Base-by-base conservation (phyloP, 2,888 invertebrate species). In the Carpatolechia fugitivella region DNA sequence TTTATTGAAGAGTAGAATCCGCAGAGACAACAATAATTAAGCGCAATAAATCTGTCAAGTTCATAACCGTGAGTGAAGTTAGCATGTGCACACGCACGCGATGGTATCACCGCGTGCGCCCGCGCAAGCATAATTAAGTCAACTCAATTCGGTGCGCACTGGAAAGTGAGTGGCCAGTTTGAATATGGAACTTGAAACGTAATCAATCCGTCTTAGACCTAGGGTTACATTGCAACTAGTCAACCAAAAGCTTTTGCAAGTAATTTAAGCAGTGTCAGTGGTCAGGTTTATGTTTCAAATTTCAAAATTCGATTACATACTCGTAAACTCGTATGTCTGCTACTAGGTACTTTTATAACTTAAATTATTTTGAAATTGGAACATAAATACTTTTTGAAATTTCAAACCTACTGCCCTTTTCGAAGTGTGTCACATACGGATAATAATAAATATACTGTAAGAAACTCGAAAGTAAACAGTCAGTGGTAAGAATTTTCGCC, bases 101-200 rank as follows among this genome's bases (percentile, higher is more conserved):
- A 50, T 29, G 18, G 50, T 31, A 24, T 18, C 57, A 63, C 55
- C 36, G 51, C 54, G 52, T 53, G 55, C 59, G 58, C 57, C 52
- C 52, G 13, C 18, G 46, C 36, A 54, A 20, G 46, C 30, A 30
- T 48, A 55, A 57, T 55, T 55, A 55, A 57, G 57, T 57, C 54
- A 48, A 52, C 36, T 54, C 36, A 55, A 57, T 57, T 52, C 50
- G 36, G 49, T 63, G 63, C 63, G 65, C 66, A 76, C 72, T 78
- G 75, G 82, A 84, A 82, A 85, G 85, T 81, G 81, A 86, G 79
- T 81, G 80, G 82, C 69, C 70, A 65, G 71, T 70, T 76, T 78
- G 75, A 74, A 82, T 84, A 82, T 81, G 80, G 82, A 76, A 75
- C 72, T 72, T 74, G 75, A 76, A 79, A 36, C 47, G 47, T 31